These are phyloP conservation scores for Melanotaenia duboulayi DNA, from an alignment of 2,113 vertebrate species.

Conservation along the genomic window DNA sequence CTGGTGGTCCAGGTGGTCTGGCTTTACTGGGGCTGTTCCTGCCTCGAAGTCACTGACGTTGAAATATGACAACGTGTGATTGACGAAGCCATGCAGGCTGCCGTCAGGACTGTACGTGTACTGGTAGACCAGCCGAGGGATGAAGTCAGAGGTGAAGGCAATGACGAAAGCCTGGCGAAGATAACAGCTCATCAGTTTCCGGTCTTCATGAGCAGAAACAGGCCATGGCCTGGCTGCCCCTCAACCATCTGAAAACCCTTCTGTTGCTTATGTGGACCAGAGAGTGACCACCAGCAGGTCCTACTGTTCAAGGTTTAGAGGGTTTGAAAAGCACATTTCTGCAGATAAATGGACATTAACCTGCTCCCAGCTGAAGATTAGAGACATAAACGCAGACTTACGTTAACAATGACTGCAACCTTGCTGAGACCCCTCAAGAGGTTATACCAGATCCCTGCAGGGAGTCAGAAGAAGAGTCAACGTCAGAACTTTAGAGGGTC, in stretches of 20 bases:
- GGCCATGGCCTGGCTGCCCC: too few species aligned
- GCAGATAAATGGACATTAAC: too few species aligned
- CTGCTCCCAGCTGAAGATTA: background rate
- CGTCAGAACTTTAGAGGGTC: background rate
- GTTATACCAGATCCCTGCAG: slow-evolving; percentile 97
- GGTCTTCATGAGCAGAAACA: background rate
- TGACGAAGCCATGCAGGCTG: slow-evolving; percentile 94
- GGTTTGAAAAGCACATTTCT: too few species aligned
- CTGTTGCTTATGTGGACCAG: too few species aligned
- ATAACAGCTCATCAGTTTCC: slow-evolving; percentile 1
- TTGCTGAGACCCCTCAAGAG: slow-evolving; percentile 95
- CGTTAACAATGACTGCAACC: slow-evolving; percentile 96
- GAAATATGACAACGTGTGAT: slow-evolving; percentile 95
- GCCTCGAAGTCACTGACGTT: slow-evolving; percentile 93
- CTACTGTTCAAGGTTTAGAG: too few species aligned
- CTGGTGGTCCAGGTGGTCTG: slow-evolving; percentile 86
- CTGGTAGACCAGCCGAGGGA: slow-evolving; percentile 96
- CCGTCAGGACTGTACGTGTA: slow-evolving; percentile 94
- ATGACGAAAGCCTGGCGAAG: slow-evolving; percentile 94
- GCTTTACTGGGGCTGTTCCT: slow-evolving; percentile 85
- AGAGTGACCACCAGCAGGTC: background rate
- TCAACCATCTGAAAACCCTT: too few species aligned
- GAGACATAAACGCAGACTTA: slow-evolving; percentile 78
- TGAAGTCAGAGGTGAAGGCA: slow-evolving; percentile 98
- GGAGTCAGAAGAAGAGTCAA: slow-evolving; percentile 5